phyloP scores from a whole-genome alignment of 2,113 vertebrate species.

The Elaphurus davidianus region DNA sequence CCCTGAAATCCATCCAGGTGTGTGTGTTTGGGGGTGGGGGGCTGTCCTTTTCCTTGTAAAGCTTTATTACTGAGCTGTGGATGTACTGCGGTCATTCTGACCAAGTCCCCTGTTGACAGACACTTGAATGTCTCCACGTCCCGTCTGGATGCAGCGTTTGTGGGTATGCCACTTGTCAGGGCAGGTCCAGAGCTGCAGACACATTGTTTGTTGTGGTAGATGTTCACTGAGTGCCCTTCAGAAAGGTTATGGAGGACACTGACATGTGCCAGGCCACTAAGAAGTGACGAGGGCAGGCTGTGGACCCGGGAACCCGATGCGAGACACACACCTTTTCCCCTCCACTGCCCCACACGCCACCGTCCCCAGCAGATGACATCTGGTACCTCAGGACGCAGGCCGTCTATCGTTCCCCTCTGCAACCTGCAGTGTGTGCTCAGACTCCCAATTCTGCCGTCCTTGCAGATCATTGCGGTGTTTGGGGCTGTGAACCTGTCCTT shows the following conservation, averaged over 20 bases:
- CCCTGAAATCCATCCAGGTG: not conserved
- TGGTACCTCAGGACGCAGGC: not conserved
- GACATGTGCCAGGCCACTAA: not conserved
- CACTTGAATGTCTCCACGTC: not conserved
- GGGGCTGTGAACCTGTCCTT: not conserved
- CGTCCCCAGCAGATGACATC: not conserved
- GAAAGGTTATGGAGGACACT: not conserved
- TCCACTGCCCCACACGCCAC: not conserved
- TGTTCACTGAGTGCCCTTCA: not conserved
- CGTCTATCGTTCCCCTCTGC: not conserved
- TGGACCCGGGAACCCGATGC: rapidly evolving
- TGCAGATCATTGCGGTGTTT: not conserved
- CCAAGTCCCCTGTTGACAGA: not conserved
- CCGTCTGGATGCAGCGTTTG: not conserved
- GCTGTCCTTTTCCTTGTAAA: not conserved
- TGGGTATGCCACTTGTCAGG: not conserved
- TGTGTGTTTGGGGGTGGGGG: not conserved
- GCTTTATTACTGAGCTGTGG: not conserved
- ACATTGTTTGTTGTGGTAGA: not conserved
- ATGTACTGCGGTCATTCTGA: not conserved
- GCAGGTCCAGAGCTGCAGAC: not conserved
- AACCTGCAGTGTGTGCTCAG: not conserved
- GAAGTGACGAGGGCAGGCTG: not conserved
- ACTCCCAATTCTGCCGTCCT: not conserved
- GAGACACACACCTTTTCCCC: not conserved